Evolutionary conservation across 92 coral and sea anemone genomes (phyloP).

Genomic region (Umimayanthus chanpuru): DNA sequence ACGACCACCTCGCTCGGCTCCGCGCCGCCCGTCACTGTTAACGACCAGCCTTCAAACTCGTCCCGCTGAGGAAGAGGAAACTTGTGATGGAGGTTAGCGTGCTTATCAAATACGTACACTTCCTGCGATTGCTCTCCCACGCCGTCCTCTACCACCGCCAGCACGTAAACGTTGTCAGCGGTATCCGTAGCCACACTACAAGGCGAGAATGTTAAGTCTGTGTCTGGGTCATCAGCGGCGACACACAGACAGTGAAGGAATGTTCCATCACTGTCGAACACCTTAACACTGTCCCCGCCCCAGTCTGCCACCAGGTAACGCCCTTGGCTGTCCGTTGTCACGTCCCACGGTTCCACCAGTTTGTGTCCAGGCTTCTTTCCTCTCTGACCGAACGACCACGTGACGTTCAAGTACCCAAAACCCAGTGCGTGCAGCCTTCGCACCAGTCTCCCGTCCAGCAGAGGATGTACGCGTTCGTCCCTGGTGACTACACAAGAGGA

Average conservation of each 20-base stretch:
- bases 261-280: constrained; percentile 48
- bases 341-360: constrained; percentile 39
- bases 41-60: constrained; percentile 21
- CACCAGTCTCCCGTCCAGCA: constrained; percentile 28
- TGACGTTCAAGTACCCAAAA: constrained; percentile 20
- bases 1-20: constrained; percentile 32
- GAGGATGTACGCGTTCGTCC: constrained; percentile 28
- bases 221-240: neutral
- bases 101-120: constrained; percentile 33
- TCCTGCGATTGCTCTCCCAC: constrained; percentile 3
- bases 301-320: constrained; percentile 57
- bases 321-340: constrained; percentile 48
- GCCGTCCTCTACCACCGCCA: neutral
- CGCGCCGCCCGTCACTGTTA: constrained; percentile 37
- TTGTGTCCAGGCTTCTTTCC: constrained; percentile 36
- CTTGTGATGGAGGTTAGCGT: constrained; percentile 45
- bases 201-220: constrained; percentile 10
- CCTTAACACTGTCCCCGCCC: constrained; percentile 45
- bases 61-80: constrained; percentile 23
- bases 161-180: constrained; percentile 45
- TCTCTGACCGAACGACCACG: constrained; percentile 51
- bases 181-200: constrained; percentile 48
- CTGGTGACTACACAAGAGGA: constrained; percentile 11
- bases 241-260: constrained; percentile 40
- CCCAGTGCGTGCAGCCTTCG: constrained; percentile 13